A percentile compares a stretch with the other conserved stretches of the same genome.
phyloP scores from a whole-genome alignment of 2,113 vertebrate genomes.

The Gnathonemus echidnorhynchus region DNA sequence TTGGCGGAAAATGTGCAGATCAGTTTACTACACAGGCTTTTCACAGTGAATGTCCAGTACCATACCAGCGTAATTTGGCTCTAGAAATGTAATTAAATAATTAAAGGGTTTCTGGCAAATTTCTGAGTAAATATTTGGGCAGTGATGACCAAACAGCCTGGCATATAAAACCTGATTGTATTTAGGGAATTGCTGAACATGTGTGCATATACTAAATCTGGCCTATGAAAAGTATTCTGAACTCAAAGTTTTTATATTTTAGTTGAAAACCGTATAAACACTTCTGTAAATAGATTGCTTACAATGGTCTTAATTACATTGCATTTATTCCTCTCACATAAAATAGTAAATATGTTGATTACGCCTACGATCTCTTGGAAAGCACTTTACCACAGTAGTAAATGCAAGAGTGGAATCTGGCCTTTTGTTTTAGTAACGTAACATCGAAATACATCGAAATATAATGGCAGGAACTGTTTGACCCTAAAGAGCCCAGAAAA shows the following conservation, averaged over 20 bases:
- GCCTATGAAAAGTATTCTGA: background rate
- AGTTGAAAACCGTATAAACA: background rate
- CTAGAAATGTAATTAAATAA: background rate
- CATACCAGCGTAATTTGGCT: background rate
- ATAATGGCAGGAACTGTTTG: background rate
- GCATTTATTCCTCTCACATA: background rate
- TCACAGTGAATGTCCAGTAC: background rate
- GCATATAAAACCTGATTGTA: background rate
- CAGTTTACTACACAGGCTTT: background rate
- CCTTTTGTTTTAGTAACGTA: background rate
- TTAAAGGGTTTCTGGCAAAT: background rate
- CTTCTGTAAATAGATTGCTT: background rate
- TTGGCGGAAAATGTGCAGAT: background rate
- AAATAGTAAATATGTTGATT: background rate
- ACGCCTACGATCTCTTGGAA: background rate
- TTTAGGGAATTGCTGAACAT: background rate
- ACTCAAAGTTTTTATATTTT: background rate
- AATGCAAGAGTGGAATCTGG: background rate
- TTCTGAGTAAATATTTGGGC: background rate
- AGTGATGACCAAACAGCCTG: background rate
- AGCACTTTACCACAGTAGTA: background rate
- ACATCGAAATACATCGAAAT: constrained; percentile 6
- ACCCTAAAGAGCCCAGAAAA: background rate
- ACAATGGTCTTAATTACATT: background rate
- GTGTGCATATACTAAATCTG: background rate